Conservation (phyloP, 2,888 invertebrate species). For the Atrina japonica region DNA sequence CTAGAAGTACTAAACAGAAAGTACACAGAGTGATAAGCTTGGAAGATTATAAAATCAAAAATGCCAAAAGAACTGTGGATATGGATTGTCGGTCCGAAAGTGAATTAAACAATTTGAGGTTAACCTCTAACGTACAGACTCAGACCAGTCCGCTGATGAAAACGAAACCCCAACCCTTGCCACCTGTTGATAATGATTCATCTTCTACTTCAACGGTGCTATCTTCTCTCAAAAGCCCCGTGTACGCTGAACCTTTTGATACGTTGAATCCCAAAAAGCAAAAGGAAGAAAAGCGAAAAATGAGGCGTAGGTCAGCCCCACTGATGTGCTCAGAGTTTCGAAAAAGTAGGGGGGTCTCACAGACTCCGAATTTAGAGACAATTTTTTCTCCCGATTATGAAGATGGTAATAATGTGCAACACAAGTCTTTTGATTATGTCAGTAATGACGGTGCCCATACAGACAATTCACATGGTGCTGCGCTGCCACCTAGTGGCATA, state of each 20-base stretch:
- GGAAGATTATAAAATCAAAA: constrained; percentile 29
- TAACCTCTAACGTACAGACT: constrained; percentile 38
- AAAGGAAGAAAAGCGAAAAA: constrained; percentile 49
- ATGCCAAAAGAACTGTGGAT: constrained; percentile 19
- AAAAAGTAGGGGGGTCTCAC: constrained; percentile 39
- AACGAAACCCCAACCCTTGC: constrained; percentile 54
- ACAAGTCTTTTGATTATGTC: constrained; percentile 8
- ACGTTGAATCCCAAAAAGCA: constrained; percentile 63
- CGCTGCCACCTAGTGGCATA: constrained; percentile 17
- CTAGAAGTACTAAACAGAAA: constrained; percentile 11
- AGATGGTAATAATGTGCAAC: constrained; percentile 7
- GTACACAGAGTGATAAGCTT: constrained; percentile 25
- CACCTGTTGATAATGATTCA: constrained; percentile 41
- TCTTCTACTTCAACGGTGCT: constrained; percentile 54
- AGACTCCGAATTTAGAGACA: constrained; percentile 52
- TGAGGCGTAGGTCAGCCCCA: constrained; percentile 68
- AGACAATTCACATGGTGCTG: not conserved
- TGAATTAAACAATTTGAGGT: not conserved
- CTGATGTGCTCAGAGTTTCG: constrained; percentile 40
- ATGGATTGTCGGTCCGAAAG: not conserved
- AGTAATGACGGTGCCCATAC: constrained; percentile 27
- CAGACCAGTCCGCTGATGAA: constrained; percentile 59
- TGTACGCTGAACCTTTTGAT: constrained; percentile 82
- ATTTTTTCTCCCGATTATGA: constrained; percentile 56
- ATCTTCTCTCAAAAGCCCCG: constrained; percentile 68